Base-by-base conservation (phyloP, 2,113 vertebrate genomes). In the Saguinus midas region DNA sequence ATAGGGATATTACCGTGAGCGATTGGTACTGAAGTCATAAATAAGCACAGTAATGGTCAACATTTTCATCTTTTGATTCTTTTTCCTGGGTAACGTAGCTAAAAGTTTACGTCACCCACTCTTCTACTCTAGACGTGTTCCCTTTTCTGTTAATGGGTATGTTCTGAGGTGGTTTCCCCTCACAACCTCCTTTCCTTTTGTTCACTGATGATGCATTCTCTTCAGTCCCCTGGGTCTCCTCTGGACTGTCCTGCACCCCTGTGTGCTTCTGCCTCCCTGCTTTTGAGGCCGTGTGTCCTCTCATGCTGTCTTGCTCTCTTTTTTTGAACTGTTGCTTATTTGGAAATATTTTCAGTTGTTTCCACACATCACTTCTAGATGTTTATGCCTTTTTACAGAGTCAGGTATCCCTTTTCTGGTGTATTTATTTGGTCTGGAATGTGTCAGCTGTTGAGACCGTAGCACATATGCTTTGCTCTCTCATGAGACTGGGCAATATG, bases 381-480 rank as follows among this genome's bases (percentile, higher is more conserved):
- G 92, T 98, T 98, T 98, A 97, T 97, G 97, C 27, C 70, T 48
- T 57, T 52, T 88, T 8, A 27, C 76, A 90, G 68, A 90, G 64
- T 80, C 94, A 96, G 91, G 70, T 89, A 79, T 96, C 48, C 80
- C 90, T 96, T 96, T 81, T 45, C 75, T 85, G 92, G 96, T 96
- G 97, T 98, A 87, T 96, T 90, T 97, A 97, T 98, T 98, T 0
- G 98, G 96, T 98, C 95, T 98, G 97, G 97, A 97, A 96, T 97
- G 90, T 98, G 96, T 90, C 82, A 97, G 96, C 58, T 97, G 97
- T 97, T 97, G 96, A 94, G 96, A 75, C 95, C 90, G n/a, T 0
- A 97, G 85, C 25, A 50, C 90, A 97, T 93, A 97, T 98, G 95
- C 95, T 97, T 94, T 97, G 90, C 40, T 0, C 9, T 97, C 81